Evolutionary conservation across 2,113 vertebrate species (phyloP).

Genomic region (Petroica traversi): DNA sequence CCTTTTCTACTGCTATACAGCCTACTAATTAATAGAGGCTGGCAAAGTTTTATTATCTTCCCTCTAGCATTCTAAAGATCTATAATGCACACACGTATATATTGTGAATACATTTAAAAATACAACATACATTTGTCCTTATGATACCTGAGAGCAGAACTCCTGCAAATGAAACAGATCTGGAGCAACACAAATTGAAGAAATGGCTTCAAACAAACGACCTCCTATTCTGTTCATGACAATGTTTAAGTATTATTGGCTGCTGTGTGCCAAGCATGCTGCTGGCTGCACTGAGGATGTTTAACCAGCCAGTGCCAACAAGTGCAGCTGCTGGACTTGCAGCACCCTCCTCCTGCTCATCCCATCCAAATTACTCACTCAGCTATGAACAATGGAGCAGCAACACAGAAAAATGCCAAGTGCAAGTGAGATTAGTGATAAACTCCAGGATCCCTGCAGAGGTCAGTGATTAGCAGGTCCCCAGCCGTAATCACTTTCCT

Average conservation of each 20-base stretch:
- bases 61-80: background rate
- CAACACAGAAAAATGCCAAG: constrained; percentile 67
- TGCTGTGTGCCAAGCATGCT: constrained; percentile 69
- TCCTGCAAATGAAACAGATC: background rate
- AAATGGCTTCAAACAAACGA: constrained; percentile 29
- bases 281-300: constrained; percentile 71
- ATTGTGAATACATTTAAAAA: background rate
- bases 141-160: background rate
- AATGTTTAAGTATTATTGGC: constrained; percentile 74
- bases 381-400: constrained; percentile 67
- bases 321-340: constrained; percentile 81
- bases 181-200: background rate
- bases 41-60: background rate
- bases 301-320: constrained; percentile 74
- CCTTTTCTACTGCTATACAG: background rate
- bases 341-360: constrained; percentile 63
- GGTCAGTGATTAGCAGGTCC: constrained; percentile 77
- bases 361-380: constrained; percentile 74
- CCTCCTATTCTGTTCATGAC: constrained; percentile 61
- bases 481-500: constrained; percentile 58
- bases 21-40: background rate
- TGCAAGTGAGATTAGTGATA: constrained; percentile 72
- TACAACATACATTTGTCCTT: background rate
- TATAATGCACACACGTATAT: background rate
- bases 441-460: constrained; percentile 73